A percentile compares a stretch with the other conserved stretches of the same genome.
These are phyloP conservation scores for Cydia splendana DNA, from an alignment of 1,140 invertebrate genomes.

Conservation along the genomic window DNA sequence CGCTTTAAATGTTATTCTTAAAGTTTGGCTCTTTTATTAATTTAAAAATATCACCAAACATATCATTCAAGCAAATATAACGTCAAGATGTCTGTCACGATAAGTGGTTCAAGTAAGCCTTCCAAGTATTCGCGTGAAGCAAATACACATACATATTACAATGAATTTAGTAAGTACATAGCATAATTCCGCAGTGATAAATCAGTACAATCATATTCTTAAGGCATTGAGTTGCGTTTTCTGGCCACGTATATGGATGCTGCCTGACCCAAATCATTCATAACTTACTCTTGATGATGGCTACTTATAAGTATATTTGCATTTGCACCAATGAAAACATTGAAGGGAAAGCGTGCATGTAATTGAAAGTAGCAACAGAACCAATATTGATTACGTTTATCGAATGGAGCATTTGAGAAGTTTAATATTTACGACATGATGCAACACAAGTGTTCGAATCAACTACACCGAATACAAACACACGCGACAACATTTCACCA, in stretches of 20 bases:
- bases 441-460: constrained; percentile 41
- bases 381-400: constrained; percentile 72
- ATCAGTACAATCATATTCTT: neutral
- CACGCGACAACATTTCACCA: constrained; percentile 53
- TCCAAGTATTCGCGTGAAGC: constrained; percentile 2
- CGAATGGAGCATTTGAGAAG: constrained; percentile 53
- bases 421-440: constrained; percentile 55
- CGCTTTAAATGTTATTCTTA: too few relatives aligned
- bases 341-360: constrained; percentile 69
- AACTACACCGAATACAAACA: constrained; percentile 39
- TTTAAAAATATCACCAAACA: neutral
- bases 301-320: constrained; percentile 25
- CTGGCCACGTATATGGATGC: too few relatives aligned
- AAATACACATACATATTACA: constrained; percentile 18
- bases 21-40: neutral
- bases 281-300: constrained; percentile 4
- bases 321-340: constrained; percentile 36
- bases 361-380: constrained; percentile 64
- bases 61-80: constrained; percentile 41
- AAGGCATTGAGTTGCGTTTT: too few relatives aligned
- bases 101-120: constrained; percentile 37
- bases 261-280: neutral
- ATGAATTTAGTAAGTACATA: neutral
- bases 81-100: constrained; percentile 39
- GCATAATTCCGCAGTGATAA: neutral